These are phyloP conservation scores for Drosophila melanogaster DNA, from an alignment of 1,140 invertebrate species.

Conservation along the genomic window Release_6_plus_ISO1_MT NC_004354.4:19131501-19132000, in stretches of 20 bases:
- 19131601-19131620: not conserved
- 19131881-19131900: conserved; percentile 1
- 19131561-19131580: not conserved
- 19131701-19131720: conserved; percentile 5
- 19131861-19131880: not conserved
- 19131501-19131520: not conserved
- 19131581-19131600: not conserved
- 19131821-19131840: not conserved
- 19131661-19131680: conserved; percentile 22
- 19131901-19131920: not conserved
- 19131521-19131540: not conserved
- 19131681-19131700: conserved; percentile 31
- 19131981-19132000: too few species aligned
- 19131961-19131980: conserved; percentile 9
- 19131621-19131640: conserved; percentile 13
- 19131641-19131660: conserved; percentile 12
- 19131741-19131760: conserved; percentile 9
- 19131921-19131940: not conserved
- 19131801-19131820: not conserved
- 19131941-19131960: conserved; percentile 4
- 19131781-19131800: conserved; percentile 17
- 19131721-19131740: not conserved
- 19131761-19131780: conserved; percentile 2
- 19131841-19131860: too few species aligned
- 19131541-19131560: not conserved